Evolutionary conservation across 2,797 vertebrate species (phyloP), one percentile per base, ranked within the genome.

Genomic region (Anas flavirostris): DNA sequence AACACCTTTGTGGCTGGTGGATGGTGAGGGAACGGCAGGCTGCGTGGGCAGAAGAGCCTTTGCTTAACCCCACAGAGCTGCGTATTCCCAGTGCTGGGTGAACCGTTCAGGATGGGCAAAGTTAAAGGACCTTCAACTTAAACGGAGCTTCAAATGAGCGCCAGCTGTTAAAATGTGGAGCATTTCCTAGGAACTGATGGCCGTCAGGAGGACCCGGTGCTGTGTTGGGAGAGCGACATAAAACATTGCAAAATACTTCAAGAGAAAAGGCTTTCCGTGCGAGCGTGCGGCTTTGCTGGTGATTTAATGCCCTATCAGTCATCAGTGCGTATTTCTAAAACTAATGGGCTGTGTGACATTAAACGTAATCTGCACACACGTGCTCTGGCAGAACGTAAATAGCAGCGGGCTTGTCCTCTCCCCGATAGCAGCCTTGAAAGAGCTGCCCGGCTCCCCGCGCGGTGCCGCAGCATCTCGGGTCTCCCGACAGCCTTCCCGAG

Each of bases 401-500:
- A 63, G 67, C 59, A 66, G 19, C 35, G 64, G 75, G 39, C 55
- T 90, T 69, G 79, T 86, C 50, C 52, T 85, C 9, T 39, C 52
- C 23, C 25, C 0, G 14, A 6, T 50, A 4, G 1, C 72, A 86
- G 41, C 62, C 62, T 83, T 74, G 50, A 26, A 78, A 72, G 92
- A 46, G 48, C 69, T 86, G 85, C 62, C 62, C 68, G 68, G 58
- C 76, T 94, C 84, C 72, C 33, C 0, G 19, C 1, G 1, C 26
- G 33, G 43, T 37, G 84, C 86, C 23, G 70, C 82, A 77, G 86
- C 15, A 4, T 48, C 74, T 66, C 37, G 29, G 73, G 84, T 91
- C 87, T 94, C 85, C 87, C 0, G 0, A 43, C 82, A 91, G 85
- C 87, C 91, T 91, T 94, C 93, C 91, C 63, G 50, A 86, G 85